Conservation (phyloP, 2,797 vertebrate genomes). For the Anniella stebbinsi region DNA sequence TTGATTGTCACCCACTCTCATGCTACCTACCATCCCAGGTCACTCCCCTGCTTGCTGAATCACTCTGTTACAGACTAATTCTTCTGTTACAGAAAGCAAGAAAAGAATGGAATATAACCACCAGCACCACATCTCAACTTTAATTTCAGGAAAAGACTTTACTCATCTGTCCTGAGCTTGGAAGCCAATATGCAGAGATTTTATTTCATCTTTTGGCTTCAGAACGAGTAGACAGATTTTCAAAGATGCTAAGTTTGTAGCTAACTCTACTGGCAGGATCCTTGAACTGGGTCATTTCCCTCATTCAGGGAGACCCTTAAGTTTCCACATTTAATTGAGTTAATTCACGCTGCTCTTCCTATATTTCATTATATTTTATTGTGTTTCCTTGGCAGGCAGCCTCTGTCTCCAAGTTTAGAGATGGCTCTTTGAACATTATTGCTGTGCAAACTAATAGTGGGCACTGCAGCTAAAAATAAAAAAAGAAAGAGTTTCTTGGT, state of each 20-base stretch:
- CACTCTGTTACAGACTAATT: not conserved
- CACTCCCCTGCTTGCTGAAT: not conserved
- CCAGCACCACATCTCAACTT: not conserved
- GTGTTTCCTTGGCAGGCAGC: constrained; percentile 17
- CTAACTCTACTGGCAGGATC: not conserved
- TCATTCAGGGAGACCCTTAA: constrained; percentile 21
- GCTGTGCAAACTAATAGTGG: constrained; percentile 5
- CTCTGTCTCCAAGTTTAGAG: constrained; percentile 15
- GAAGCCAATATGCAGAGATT: not conserved
- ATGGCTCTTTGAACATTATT: constrained; percentile 24
- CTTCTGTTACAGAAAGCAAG: not conserved
- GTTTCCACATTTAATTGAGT: constrained; percentile 36
- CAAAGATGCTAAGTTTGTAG: not conserved
- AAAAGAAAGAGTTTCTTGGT: not conserved
- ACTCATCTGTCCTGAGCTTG: not conserved
- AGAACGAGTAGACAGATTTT: constrained; percentile 1
- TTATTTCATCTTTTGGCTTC: not conserved
- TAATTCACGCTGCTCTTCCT: constrained; percentile 26
- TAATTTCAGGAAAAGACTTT: not conserved
- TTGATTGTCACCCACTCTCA: not conserved
- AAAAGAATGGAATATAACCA: too few species aligned
- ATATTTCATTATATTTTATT: constrained; percentile 46
- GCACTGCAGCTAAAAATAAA: not conserved
- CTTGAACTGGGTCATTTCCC: constrained; percentile 24
- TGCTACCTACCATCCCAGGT: not conserved